These are phyloP conservation scores for Nycticryphes semicollaris DNA, from an alignment of 2,113 vertebrate species.

Conservation along the genomic window DNA sequence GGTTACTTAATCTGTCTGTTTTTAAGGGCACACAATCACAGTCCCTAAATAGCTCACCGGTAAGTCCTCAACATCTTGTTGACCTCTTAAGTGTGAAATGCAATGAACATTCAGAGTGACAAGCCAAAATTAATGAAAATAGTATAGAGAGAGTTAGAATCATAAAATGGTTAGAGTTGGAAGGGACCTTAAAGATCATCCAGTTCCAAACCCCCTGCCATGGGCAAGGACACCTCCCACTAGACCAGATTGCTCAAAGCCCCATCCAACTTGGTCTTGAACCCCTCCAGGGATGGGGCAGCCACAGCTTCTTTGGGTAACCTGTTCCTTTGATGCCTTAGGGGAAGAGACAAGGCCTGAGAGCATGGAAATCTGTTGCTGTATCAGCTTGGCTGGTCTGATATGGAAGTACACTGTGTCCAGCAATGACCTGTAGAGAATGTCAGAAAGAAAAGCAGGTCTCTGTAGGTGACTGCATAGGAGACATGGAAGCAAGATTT, in stretches of 20 bases:
- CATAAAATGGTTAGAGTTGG: too few relatives aligned
- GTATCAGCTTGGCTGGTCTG: not conserved
- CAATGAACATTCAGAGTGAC: not conserved
- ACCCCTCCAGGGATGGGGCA: too few relatives aligned
- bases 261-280: too few relatives aligned
- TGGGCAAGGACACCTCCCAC: too few relatives aligned
- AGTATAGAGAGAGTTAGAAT: not conserved
- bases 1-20: not conserved
- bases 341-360: not conserved
- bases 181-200: too few relatives aligned
- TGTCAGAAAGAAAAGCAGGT: not conserved
- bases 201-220: too few relatives aligned
- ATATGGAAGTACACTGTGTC: not conserved
- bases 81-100: not conserved
- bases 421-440: not conserved
- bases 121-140: not conserved
- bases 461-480: not conserved
- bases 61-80: not conserved
- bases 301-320: too few relatives aligned
- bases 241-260: too few relatives aligned
- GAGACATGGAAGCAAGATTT: not conserved
- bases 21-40: not conserved
- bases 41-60: not conserved
- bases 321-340: not conserved
- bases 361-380: not conserved